Percentiles rank a stretch among this genome's conserved stretches.
phyloP scores from a whole-genome alignment of 2,888 invertebrate genomes.

The Hirtodrosophila histrioides region DNA sequence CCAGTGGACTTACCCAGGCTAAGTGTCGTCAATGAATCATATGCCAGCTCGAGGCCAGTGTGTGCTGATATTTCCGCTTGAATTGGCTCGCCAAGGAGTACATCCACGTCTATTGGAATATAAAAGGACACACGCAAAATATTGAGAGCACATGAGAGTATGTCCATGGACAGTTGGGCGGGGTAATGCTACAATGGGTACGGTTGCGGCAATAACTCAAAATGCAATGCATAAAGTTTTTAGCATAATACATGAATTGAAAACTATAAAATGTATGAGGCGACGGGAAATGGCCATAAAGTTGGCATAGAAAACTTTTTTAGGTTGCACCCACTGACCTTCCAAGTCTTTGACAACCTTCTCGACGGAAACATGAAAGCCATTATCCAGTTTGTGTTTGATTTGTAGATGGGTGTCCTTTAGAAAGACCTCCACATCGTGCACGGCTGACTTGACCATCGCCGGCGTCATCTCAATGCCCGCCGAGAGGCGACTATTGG shows the following conservation, averaged over 20 bases:
- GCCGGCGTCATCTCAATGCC: slow-evolving; percentile 86
- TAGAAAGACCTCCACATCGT: slow-evolving; percentile 87
- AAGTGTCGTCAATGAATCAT: slow-evolving; percentile 89
- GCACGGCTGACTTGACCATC: slow-evolving; percentile 86
- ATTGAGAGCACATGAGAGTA: slow-evolving; percentile 33
- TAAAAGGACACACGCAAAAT: slow-evolving; percentile 28
- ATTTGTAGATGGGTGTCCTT: slow-evolving; percentile 88
- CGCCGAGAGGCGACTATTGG: slow-evolving; percentile 87
- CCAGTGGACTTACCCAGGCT: slow-evolving; percentile 87
- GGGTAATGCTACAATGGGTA: not conserved
- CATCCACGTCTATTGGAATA: slow-evolving; percentile 87
- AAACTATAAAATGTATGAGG: slow-evolving; percentile 55
- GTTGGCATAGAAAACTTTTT: slow-evolving; percentile 47
- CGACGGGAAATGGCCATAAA: slow-evolving; percentile 44
- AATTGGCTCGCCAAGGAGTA: slow-evolving; percentile 90
- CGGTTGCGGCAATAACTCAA: slow-evolving; percentile 54
- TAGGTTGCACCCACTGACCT: slow-evolving; percentile 85
- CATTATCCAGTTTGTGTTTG: slow-evolving; percentile 86
- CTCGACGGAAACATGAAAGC: slow-evolving; percentile 87
- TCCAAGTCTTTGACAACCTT: slow-evolving; percentile 87
- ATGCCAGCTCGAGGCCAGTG: slow-evolving; percentile 90
- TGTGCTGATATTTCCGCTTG: slow-evolving; percentile 89
- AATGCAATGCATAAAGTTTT: slow-evolving; percentile 65
- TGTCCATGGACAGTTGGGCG: slow-evolving; percentile 4
- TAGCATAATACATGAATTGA: slow-evolving; percentile 63